Percentiles rank a stretch among this genome's conserved stretches.
Conservation (phyloP, 2,888 invertebrate species). For the Nysson spinosus region DNA sequence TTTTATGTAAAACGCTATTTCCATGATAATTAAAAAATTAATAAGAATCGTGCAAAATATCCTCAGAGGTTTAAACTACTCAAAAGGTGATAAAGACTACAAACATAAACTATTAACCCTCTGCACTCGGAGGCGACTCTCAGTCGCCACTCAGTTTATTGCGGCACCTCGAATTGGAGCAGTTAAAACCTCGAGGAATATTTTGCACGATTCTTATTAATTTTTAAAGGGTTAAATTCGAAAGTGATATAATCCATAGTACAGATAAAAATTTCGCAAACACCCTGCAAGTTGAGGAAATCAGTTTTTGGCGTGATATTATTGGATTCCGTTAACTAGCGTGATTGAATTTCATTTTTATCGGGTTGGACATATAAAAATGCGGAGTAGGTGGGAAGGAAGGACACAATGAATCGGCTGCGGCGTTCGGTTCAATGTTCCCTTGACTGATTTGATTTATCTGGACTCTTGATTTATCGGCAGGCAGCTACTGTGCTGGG, state of each 20-base stretch:
- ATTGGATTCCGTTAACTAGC: not conserved
- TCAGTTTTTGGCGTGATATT: not conserved
- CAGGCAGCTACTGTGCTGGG: slow-evolving; percentile 6
- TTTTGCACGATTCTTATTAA: no score
- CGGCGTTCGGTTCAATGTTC: slow-evolving; percentile 17
- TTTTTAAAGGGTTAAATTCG: no score
- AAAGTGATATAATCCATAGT: no score
- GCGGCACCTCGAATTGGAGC: no score
- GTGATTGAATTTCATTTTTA: slow-evolving; percentile 40
- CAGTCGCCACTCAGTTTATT: no score
- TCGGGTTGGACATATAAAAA: slow-evolving; percentile 33
- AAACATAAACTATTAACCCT: no score
- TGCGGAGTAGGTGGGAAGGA: slow-evolving; percentile 19
- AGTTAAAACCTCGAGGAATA: not conserved
- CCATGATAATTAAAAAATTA: no score
- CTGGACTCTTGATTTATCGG: slow-evolving; percentile 39
- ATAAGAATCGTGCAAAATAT: no score
- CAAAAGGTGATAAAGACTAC: no score
- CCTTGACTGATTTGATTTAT: slow-evolving; percentile 49
- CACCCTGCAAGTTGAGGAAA: not conserved
- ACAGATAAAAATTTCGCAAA: not conserved
- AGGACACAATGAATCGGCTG: slow-evolving; percentile 25
- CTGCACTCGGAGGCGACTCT: no score
- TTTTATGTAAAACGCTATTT: no score
- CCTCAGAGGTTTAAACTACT: no score